These are phyloP conservation scores for Drosophila stalkeri DNA, from an alignment of 2,888 invertebrate genomes.

Conservation along the genomic window DNA sequence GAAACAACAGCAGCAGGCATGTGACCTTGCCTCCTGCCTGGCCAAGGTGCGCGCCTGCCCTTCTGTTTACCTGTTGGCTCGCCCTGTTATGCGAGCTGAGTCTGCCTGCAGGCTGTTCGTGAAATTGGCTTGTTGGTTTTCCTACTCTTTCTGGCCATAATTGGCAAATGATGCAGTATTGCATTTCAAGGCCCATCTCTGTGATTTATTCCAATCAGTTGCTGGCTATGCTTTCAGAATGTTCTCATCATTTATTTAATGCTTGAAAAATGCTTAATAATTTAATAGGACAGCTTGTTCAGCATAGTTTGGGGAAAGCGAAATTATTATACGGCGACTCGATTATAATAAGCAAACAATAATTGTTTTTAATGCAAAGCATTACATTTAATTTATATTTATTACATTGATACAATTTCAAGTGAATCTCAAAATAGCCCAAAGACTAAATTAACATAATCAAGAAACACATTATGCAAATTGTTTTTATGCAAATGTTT, in stretches of 20 bases:
- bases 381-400: constrained; percentile 7
- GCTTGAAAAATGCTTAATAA: constrained; percentile 11
- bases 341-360: background rate
- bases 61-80: background rate
- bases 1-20: background rate
- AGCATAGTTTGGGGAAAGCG: background rate
- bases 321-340: background rate
- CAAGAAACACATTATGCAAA: constrained; percentile 17
- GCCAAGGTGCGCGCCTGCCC: constrained; percentile 4
- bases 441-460: constrained; percentile 9
- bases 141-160: constrained; percentile 46
- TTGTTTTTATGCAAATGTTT: constrained; percentile 7
- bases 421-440: background rate
- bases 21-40: constrained; percentile 36
- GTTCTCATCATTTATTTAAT: constrained; percentile 43
- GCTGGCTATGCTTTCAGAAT: constrained; percentile 25
- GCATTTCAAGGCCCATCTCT: constrained; percentile 62
- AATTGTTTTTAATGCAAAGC: background rate
- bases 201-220: constrained; percentile 45
- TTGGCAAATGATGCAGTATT: constrained; percentile 73
- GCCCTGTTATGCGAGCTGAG: constrained; percentile 6
- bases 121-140: constrained; percentile 50
- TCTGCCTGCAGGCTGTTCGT: constrained; percentile 29
- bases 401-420: background rate
- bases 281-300: constrained; percentile 6